Conservation (phyloP, 2,797 vertebrate genomes). For the Selene dorsalis region DNA sequence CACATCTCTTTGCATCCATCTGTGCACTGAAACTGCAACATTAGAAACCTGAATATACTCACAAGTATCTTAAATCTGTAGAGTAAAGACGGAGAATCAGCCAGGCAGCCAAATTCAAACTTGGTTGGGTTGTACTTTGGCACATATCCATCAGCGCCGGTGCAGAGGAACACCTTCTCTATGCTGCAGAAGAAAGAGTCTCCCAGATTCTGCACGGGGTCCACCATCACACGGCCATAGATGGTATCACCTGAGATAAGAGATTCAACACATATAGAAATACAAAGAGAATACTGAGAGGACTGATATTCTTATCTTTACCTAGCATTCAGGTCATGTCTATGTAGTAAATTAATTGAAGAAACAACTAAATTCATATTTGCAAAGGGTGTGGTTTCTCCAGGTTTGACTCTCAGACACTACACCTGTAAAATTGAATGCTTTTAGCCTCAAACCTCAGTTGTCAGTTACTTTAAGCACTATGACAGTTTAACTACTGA, state of each 20-base stretch:
- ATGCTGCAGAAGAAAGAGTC: slow-evolving; percentile 95
- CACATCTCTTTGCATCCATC: not conserved
- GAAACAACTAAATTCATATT: not conserved
- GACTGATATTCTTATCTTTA: not conserved
- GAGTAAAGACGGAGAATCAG: slow-evolving; percentile 91
- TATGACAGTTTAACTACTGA: not conserved
- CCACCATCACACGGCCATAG: slow-evolving; percentile 96
- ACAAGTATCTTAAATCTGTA: slow-evolving; percentile 96
- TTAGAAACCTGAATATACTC: slow-evolving; percentile 65
- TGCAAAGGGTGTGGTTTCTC: not conserved
- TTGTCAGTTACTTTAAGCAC: not conserved
- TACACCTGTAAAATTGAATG: not conserved
- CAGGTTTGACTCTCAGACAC: not conserved
- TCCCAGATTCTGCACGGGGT: slow-evolving; percentile 96
- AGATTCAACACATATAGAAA: not conserved
- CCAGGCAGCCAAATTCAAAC: slow-evolving; percentile 93
- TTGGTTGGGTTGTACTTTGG: slow-evolving; percentile 92
- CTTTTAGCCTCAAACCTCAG: not conserved
- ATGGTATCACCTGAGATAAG: slow-evolving; percentile 87
- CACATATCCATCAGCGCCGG: slow-evolving; percentile 93
- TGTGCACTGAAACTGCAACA: not conserved
- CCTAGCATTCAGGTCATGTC: not conserved
- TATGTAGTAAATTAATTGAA: no score
- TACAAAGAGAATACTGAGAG: not conserved
- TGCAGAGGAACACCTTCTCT: slow-evolving; percentile 96